Conservation (phyloP, 2,888 invertebrate genomes). For the Trachelus stipa region DNA sequence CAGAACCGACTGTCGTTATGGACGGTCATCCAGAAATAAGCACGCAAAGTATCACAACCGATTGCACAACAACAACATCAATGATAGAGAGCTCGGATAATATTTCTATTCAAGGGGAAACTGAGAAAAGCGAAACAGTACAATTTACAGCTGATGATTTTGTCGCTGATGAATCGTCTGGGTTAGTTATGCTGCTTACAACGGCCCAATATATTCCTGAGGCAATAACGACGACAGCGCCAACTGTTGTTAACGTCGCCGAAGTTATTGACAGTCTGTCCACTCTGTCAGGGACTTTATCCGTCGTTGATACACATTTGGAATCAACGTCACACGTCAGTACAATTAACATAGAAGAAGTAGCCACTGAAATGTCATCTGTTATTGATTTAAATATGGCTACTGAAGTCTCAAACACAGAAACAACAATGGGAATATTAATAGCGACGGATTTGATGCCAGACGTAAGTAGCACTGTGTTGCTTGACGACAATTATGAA, state of each 20-base stretch:
- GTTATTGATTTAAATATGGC: background rate
- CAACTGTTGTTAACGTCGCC: background rate
- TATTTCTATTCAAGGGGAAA: background rate
- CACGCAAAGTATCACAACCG: background rate
- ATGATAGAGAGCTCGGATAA: background rate
- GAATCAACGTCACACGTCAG: background rate
- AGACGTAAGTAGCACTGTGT: background rate
- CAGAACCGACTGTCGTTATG: background rate
- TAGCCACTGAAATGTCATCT: background rate
- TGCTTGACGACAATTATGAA: background rate
- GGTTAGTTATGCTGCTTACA: background rate
- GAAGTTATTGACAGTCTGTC: background rate
- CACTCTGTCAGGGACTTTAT: background rate
- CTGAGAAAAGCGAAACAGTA: background rate
- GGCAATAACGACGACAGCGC: background rate
- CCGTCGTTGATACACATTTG: background rate
- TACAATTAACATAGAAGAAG: background rate
- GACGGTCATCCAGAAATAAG: background rate
- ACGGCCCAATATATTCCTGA: background rate
- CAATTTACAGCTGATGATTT: background rate
- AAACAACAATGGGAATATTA: background rate
- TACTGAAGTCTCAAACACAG: background rate
- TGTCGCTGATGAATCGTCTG: background rate
- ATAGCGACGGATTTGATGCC: background rate
- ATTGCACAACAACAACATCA: background rate